A percentile compares a stretch with the other conserved stretches of the same genome.
Conservation (phyloP, 1,140 invertebrate genomes). For the Lepidostoma basale region DNA sequence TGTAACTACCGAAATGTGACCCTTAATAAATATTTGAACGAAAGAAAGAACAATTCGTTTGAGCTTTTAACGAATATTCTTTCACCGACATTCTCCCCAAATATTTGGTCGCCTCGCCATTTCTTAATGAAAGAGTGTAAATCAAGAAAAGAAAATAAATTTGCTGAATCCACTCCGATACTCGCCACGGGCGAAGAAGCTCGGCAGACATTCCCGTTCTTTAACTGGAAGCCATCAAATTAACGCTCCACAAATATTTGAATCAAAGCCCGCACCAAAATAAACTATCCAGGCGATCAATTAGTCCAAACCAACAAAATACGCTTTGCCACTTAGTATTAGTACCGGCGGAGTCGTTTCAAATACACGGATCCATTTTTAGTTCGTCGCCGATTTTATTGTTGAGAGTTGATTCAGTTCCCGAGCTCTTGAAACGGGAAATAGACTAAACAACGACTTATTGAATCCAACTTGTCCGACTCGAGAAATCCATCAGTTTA, state of each 20-base stretch:
- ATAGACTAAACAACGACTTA: too few species aligned
- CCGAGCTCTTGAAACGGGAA: too few species aligned
- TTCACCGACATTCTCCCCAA: not conserved
- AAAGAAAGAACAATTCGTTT: not conserved
- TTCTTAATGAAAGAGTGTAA: too few species aligned
- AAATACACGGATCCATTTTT: slow-evolving; percentile 12
- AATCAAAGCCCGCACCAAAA: slow-evolving; percentile 16
- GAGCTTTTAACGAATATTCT: not conserved
- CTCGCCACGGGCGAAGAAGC: too few species aligned
- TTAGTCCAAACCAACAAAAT: not conserved
- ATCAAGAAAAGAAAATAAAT: not conserved
- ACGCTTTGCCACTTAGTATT: too few species aligned
- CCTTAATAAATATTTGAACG: too few species aligned
- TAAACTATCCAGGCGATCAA: slow-evolving; percentile 16
- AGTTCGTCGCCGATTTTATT: too few species aligned
- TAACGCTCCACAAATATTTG: slow-evolving; percentile 35
- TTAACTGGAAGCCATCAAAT: slow-evolving; percentile 26
- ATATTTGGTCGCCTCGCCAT: not conserved
- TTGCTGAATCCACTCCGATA: not conserved
- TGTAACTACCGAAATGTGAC: too few species aligned
- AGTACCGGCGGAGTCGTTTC: not conserved
- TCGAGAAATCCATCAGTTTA: too few species aligned
- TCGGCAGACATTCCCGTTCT: not conserved
- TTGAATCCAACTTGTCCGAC: too few species aligned
- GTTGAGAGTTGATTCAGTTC: too few species aligned